phyloP scores from a whole-genome alignment of 2,113 vertebrate genomes.

The Hiodon tergisus region DNA sequence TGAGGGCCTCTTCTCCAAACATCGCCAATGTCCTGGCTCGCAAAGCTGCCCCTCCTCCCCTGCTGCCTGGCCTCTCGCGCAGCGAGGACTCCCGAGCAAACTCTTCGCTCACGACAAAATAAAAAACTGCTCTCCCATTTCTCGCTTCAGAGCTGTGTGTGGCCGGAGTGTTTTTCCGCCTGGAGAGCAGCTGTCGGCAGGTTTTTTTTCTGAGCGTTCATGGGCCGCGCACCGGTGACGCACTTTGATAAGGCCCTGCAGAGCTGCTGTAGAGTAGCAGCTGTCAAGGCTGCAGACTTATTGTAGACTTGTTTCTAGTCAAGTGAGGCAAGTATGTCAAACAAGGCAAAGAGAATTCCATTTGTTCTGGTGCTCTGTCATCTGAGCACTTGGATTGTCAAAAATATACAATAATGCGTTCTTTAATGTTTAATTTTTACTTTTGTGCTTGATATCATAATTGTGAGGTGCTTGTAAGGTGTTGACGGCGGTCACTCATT shows the following conservation, averaged over 20 bases:
- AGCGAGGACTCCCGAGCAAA: background rate
- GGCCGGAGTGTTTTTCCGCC: background rate
- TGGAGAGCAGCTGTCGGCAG: background rate
- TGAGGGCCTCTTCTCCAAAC: slow-evolving; percentile 54
- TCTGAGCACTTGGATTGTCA: background rate
- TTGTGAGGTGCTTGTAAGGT: background rate
- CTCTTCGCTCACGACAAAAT: too few relatives aligned
- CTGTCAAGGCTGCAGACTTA: background rate
- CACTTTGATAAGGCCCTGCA: background rate
- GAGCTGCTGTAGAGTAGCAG: background rate
- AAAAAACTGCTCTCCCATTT: too few relatives aligned
- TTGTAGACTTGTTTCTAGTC: background rate
- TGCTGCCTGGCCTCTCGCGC: background rate
- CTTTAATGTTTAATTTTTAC: background rate
- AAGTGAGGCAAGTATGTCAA: background rate
- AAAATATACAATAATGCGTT: background rate
- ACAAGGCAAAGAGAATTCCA: too few relatives aligned
- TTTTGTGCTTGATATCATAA: background rate
- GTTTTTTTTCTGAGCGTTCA: background rate
- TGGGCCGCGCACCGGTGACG: background rate
- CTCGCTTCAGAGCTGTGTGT: background rate
- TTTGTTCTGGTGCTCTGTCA: too few relatives aligned
- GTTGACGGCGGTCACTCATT: background rate
- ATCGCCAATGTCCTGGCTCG: slow-evolving; percentile 32
- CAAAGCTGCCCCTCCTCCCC: background rate